These are phyloP conservation scores for Cryptus viduatorius DNA, from an alignment of 2,888 invertebrate genomes.

Conservation along the genomic window DNA sequence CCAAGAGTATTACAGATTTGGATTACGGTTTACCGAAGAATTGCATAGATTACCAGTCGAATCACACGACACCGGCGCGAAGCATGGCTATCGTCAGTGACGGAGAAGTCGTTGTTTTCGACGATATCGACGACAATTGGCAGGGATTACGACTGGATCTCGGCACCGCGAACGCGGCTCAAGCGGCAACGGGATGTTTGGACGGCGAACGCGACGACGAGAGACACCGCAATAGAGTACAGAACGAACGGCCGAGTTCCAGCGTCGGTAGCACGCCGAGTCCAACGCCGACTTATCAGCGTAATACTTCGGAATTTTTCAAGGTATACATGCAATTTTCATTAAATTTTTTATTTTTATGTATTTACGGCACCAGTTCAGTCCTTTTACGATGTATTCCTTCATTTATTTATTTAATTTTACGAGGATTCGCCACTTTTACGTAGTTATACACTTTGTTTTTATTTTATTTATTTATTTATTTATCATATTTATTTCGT, in stretches of 20 bases:
- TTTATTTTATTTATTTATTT: too few species aligned
- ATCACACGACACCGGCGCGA: constrained; percentile 82
- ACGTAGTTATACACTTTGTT: too few species aligned
- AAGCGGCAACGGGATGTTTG: constrained; percentile 72
- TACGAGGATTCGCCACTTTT: too few species aligned
- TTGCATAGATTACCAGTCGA: constrained; percentile 83
- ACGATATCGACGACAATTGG: constrained; percentile 94
- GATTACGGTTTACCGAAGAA: constrained; percentile 83
- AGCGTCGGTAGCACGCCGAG: constrained; percentile 84
- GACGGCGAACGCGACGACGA: constrained; percentile 74
- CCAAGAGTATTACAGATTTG: constrained; percentile 83
- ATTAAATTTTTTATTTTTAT: too few species aligned
- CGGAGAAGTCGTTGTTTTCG: constrained; percentile 94
- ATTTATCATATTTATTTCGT: too few species aligned
- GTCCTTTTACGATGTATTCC: too few species aligned
- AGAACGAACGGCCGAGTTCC: constrained; percentile 82
- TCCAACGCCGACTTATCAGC: constrained; percentile 82
- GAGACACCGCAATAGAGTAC: constrained; percentile 74
- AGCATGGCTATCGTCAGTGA: constrained; percentile 88
- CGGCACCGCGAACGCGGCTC: constrained; percentile 76
- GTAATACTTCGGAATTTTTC: constrained; percentile 85
- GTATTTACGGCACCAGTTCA: too few species aligned
- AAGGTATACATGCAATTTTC: constrained; percentile 79
- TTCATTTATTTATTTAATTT: too few species aligned
- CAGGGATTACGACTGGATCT: constrained; percentile 86